These are phyloP conservation scores for Dryomyza anilis DNA, from an alignment of 2,888 invertebrate species.

Conservation along the genomic window DNA sequence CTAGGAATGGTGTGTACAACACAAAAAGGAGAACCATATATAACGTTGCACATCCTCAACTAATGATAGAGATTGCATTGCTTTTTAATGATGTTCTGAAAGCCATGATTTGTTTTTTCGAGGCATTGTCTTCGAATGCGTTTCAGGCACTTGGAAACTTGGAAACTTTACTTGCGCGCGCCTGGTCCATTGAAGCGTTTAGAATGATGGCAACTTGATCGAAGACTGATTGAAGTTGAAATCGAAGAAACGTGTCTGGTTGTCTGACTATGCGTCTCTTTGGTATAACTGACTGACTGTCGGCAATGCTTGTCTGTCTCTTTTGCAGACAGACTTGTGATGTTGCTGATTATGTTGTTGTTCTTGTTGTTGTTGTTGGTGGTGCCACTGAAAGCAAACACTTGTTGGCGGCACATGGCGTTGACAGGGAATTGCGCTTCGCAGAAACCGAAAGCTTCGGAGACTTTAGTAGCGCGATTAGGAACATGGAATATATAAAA, in stretches of 20 bases:
- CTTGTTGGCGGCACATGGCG: slow-evolving; percentile 11
- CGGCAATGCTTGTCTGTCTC: neutral
- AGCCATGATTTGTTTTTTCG: neutral
- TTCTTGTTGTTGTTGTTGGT: slow-evolving; percentile 15
- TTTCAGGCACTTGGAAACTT: too few species aligned
- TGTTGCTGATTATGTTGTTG: slow-evolving; percentile 21
- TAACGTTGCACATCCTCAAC: slow-evolving; percentile 1
- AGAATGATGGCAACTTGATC: slow-evolving; percentile 13
- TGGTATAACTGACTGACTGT: neutral
- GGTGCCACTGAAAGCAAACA: slow-evolving; percentile 17
- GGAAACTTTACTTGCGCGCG: too few species aligned
- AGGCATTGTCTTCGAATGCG: neutral
- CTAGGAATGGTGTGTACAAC: too few species aligned
- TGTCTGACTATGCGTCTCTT: slow-evolving; percentile 6
- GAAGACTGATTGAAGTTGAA: slow-evolving; percentile 24
- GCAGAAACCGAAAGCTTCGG: slow-evolving; percentile 21
- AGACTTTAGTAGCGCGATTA: neutral
- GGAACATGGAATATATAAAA: neutral
- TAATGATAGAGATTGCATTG: slow-evolving; percentile 25
- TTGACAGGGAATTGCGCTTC: slow-evolving; percentile 13
- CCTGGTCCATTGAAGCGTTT: neutral
- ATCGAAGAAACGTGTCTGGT: slow-evolving; percentile 23
- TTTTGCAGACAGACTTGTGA: slow-evolving; percentile 5
- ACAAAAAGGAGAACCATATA: too few species aligned
- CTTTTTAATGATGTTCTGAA: slow-evolving; percentile 18